These are phyloP conservation scores for Stratiomys singularior DNA, from an alignment of 2,888 invertebrate genomes.

Conservation along the genomic window DNA sequence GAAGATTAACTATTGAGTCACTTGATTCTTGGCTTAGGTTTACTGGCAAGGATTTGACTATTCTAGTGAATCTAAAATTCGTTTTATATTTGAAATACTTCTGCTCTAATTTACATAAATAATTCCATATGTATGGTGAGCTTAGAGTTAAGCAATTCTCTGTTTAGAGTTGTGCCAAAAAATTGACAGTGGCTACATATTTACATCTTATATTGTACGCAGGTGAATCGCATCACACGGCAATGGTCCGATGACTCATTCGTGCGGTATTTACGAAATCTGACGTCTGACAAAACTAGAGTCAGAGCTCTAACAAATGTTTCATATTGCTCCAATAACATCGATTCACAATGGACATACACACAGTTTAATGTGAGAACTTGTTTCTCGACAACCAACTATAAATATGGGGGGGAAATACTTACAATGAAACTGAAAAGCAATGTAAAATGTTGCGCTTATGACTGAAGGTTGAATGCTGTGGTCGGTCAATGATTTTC, in stretches of 20 bases:
- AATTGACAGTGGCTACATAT: not conserved
- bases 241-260: constrained; percentile 12
- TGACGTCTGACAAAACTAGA: constrained; percentile 26
- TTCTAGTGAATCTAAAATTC: too few relatives aligned
- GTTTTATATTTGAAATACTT: too few relatives aligned
- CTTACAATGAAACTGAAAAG: constrained; percentile 5
- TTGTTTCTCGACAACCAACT: not conserved
- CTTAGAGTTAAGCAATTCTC: too few relatives aligned
- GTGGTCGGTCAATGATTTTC: not conserved
- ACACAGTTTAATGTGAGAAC: not conserved
- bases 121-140: too few relatives aligned
- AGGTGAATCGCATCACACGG: not conserved
- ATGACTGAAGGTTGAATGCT: not conserved
- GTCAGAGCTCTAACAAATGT: not conserved
- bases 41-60: too few relatives aligned
- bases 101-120: too few relatives aligned
- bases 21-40: too few relatives aligned
- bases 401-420: not conserved
- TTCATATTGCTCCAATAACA: constrained; percentile 17
- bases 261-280: constrained; percentile 39
- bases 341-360: constrained; percentile 22
- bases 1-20: too few relatives aligned
- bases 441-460: not conserved
- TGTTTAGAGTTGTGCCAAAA: too few relatives aligned
- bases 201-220: constrained; percentile 1